Percentiles rank a stretch among this genome's conserved stretches.
Evolutionary conservation across 2,888 invertebrate genomes (phyloP).

Genomic region (Alsophila aescularia): DNA sequence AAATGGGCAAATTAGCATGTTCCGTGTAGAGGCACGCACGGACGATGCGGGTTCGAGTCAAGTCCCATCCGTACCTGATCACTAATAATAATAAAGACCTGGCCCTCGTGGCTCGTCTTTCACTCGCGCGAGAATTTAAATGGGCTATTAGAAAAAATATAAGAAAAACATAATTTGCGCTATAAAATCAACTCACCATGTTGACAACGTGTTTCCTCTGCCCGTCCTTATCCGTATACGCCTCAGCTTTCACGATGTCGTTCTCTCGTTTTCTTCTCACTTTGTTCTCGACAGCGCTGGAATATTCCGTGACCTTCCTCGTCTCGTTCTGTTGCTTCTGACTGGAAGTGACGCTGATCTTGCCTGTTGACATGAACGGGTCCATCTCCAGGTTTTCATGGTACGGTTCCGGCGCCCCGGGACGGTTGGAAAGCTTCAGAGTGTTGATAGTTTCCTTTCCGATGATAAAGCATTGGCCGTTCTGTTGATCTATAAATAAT

Average conservation of each 20-base stretch:
- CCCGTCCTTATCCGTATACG: constrained; percentile 87
- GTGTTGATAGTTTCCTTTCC: constrained; percentile 86
- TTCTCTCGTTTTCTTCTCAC: constrained; percentile 86
- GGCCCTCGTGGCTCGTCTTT: no score
- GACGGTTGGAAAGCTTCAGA: constrained; percentile 80
- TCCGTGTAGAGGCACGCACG: no score
- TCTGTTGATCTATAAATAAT: constrained; percentile 84
- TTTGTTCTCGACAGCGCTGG: constrained; percentile 66
- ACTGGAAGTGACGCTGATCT: constrained; percentile 65
- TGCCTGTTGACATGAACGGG: constrained; percentile 65
- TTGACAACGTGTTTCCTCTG: constrained; percentile 89
- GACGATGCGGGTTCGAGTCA: no score
- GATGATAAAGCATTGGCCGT: constrained; percentile 87
- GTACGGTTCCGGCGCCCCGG: constrained; percentile 71
- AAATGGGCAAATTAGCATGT: no score
- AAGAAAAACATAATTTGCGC: neutral
- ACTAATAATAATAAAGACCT: no score
- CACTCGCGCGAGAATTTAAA: no score
- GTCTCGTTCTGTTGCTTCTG: constrained; percentile 68
- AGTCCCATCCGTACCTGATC: no score
- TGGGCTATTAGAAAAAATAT: neutral
- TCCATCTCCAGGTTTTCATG: constrained; percentile 81
- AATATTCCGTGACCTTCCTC: constrained; percentile 55
- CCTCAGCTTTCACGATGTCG: constrained; percentile 89
- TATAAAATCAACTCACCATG: constrained; percentile 85